Evolutionary conservation across 64 coral and sea anemone species (phyloP).

Genomic region (Dendronephthya gigantea): DNA sequence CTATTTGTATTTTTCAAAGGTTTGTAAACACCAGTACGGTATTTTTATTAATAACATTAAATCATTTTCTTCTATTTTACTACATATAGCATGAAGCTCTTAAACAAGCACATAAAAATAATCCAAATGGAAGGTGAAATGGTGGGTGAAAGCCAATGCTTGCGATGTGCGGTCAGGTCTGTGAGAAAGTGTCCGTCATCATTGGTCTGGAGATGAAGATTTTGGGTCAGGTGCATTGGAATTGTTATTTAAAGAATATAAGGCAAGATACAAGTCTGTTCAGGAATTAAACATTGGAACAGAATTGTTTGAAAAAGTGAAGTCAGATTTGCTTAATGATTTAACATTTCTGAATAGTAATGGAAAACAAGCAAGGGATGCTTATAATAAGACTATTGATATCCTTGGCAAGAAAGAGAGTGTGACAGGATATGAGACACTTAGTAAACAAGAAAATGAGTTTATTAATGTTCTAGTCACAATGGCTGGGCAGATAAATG

Average conservation of each 20-base stretch:
- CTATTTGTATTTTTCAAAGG: too few relatives aligned
- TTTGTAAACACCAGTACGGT: too few relatives aligned
- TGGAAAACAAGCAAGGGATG: background rate
- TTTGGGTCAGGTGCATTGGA: conserved; percentile 40
- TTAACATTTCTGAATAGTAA: background rate
- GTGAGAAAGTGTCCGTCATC: conserved; percentile 43
- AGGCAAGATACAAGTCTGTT: conserved; percentile 27
- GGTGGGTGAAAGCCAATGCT: conserved; percentile 69
- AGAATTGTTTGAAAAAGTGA: background rate
- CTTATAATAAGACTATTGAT: background rate
- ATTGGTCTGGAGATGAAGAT: conserved; percentile 56
- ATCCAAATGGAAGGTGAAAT: conserved; percentile 44
- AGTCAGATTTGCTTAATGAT: background rate
- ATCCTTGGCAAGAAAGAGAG: background rate
- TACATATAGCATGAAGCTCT: conserved; percentile 39
- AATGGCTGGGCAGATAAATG: background rate
- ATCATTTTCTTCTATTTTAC: too few relatives aligned
- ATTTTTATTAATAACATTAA: too few relatives aligned
- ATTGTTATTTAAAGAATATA: conserved; percentile 35
- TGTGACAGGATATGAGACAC: background rate
- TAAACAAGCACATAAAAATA: conserved; percentile 32
- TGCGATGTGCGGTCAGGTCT: conserved; percentile 44
- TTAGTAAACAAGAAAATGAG: background rate
- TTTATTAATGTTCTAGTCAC: background rate
- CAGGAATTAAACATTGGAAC: background rate